Conservation (phyloP, 2,797 vertebrate species). For the Pipistrellus kuhlii region DNA sequence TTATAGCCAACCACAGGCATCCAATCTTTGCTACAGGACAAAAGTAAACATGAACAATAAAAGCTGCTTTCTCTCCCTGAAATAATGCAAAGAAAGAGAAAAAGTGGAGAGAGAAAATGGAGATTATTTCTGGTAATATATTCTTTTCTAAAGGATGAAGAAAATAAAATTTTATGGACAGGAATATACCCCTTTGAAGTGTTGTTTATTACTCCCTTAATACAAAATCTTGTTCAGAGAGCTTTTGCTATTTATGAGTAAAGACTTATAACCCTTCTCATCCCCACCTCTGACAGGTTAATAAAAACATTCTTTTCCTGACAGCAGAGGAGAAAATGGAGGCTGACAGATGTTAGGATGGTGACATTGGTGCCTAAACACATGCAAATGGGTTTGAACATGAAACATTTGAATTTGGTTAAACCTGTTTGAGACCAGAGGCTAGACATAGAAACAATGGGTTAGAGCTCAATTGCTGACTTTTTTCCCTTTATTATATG, state of each 20-base stretch:
- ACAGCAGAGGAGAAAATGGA: background rate
- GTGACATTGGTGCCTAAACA: background rate
- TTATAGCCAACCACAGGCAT: background rate
- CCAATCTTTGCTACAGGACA: background rate
- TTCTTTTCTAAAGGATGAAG: constrained; percentile 53
- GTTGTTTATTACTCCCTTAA: constrained; percentile 33
- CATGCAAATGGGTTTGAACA: background rate
- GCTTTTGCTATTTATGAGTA: constrained; percentile 53
- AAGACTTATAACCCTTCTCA: background rate
- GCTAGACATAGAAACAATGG: background rate
- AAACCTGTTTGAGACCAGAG: constrained; percentile 1
- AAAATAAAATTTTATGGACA: constrained; percentile 61
- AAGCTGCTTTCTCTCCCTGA: background rate
- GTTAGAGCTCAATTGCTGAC: background rate
- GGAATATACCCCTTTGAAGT: background rate
- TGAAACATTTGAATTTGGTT: background rate
- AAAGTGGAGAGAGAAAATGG: background rate
- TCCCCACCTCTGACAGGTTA: background rate
- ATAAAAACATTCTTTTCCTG: constrained; percentile 27
- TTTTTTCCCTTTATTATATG: background rate
- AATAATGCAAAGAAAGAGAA: background rate
- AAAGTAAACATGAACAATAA: constrained; percentile 5
- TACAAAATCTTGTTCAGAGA: constrained; percentile 24
- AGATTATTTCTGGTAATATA: background rate
- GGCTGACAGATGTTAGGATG: constrained; percentile 1